Conservation (phyloP, 2,113 vertebrate genomes). For the Centropus unirufus region DNA sequence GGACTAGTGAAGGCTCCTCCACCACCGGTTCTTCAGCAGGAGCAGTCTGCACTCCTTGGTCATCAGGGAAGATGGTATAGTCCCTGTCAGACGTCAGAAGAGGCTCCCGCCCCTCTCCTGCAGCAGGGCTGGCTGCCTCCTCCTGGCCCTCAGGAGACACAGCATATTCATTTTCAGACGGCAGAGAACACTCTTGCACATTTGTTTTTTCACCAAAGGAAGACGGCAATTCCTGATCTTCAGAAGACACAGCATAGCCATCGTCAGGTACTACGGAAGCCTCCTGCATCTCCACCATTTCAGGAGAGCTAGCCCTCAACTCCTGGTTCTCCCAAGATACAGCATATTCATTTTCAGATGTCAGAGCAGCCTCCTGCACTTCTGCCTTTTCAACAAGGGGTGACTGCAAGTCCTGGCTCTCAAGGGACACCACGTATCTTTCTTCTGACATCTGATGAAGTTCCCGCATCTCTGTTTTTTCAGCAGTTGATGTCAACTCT, state of each 20-base stretch:
- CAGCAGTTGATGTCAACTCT: conserved; percentile 34
- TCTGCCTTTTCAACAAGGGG: background rate
- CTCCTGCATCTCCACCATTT: conserved; percentile 4
- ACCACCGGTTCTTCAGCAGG: background rate
- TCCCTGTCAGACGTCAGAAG: background rate
- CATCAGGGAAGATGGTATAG: conserved; percentile 49
- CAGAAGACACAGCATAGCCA: conserved; percentile 50
- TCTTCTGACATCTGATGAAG: background rate
- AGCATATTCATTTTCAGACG: conserved; percentile 67
- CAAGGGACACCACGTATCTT: background rate
- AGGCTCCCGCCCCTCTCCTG: background rate
- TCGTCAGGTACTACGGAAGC: background rate
- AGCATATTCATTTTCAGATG: conserved; percentile 54
- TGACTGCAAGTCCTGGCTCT: background rate
- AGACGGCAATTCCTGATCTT: background rate
- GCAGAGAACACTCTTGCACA: conserved; percentile 40
- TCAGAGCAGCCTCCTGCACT: conserved; percentile 30
- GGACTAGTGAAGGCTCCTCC: conserved; percentile 25
- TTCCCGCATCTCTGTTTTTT: background rate
- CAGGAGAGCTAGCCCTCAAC: conserved; percentile 24
- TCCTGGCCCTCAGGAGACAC: conserved; percentile 43
- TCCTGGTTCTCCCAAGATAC: conserved; percentile 62
- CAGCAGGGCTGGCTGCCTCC: conserved; percentile 45
- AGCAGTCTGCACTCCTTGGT: background rate
- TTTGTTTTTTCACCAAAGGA: background rate